These are phyloP conservation scores for Ptilonorhynchus violaceus DNA, from an alignment of 2,113 vertebrate genomes.

Conservation along the genomic window DNA sequence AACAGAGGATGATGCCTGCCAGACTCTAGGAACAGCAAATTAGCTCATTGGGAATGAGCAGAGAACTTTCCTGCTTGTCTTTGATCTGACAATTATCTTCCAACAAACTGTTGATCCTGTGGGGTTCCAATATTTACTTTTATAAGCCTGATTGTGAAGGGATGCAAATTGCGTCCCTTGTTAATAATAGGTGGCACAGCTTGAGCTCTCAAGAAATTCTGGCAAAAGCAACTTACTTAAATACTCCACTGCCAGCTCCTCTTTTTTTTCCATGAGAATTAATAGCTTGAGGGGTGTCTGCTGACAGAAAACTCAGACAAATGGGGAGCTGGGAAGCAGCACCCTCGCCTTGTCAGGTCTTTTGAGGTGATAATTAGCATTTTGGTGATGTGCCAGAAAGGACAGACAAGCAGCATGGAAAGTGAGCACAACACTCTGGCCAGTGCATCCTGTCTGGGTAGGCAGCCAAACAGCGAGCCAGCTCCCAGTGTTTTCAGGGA, in stretches of 20 bases:
- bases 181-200: constrained; percentile 38
- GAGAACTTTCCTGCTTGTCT: not conserved
- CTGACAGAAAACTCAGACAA: constrained; percentile 1
- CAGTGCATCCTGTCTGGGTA: not conserved
- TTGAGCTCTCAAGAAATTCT: not conserved
- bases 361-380: constrained; percentile 6
- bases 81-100: not conserved
- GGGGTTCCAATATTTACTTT: constrained; percentile 34
- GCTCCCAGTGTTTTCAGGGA: not conserved
- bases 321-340: not conserved
- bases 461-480: constrained; percentile 4
- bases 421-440: not conserved
- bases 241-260: not conserved
- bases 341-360: not conserved
- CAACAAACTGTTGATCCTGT: constrained; percentile 7
- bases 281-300: not conserved
- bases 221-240: constrained; percentile 14
- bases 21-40: not conserved
- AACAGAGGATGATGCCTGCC: not conserved
- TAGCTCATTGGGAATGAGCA: not conserved
- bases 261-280: not conserved
- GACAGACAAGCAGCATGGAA: not conserved
- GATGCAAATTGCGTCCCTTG: constrained; percentile 8
- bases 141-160: not conserved
- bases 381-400: not conserved